Evolutionary conservation across 2,797 vertebrate genomes (phyloP), one percentile per base, ranked within the genome.

Genomic region (Vireo griseus): DNA sequence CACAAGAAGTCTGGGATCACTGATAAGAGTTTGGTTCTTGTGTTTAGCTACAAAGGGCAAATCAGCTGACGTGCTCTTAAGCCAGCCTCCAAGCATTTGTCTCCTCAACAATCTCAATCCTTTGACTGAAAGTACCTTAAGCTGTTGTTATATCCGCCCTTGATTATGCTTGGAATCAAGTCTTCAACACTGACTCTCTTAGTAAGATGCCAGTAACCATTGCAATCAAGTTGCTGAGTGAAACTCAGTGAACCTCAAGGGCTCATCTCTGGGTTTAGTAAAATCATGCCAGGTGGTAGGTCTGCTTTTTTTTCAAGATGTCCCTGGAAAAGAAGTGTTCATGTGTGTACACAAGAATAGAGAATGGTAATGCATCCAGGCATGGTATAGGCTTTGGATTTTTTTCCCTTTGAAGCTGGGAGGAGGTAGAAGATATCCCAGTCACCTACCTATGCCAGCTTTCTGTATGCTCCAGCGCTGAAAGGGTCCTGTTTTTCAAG

Each of bases 141-240:
- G 6, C 1, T 63, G 19, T 65, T 51, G 25, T 52, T 21, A 42
- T 5, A 57, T 5, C 1, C 1, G 1, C 13, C 24, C 11, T 37
- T 35, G 24, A 29, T 17, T 51, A 22, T 8, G 35, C 40, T 42
- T 26, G 11, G 66, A 16, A 45, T 66, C 0, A 1, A 6, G 29
- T 55, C 35, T 45, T n/a, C 9, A 28, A 13, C 6, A 4, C 16
- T 7, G 28, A 22, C 26, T 24, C 35, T 21, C 5, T 44, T 55
- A 63, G 40, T 17, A n/a, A 35, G 39, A 62, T 33, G 14, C 55
- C 50, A 54, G 45, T 39, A 72, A 74, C 18, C 21, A 22, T 1
- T n/a, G 35, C 8, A 37, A 4, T 35, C 13, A 18, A 52, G 28
- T 13, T 40, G 16, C 29, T 71, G 42, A 58, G 40, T 14, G 39